A percentile compares a stretch with the other conserved stretches of the same genome.
Evolutionary conservation across 2,888 invertebrate genomes (phyloP).

Genomic region (Onchidella celtica): DNA sequence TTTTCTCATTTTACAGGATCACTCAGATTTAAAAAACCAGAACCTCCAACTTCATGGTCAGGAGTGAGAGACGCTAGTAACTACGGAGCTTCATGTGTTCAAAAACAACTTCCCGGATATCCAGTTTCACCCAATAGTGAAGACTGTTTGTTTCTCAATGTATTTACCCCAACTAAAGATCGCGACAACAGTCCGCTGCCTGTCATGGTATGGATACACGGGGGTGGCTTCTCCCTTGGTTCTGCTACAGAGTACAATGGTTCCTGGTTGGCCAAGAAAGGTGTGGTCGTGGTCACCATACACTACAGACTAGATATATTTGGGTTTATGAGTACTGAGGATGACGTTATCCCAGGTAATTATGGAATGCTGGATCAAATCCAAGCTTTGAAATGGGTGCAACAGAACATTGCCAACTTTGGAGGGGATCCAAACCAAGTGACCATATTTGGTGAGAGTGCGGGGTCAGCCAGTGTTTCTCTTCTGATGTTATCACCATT

Average conservation of each 20-base stretch:
- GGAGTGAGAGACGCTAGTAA: not conserved
- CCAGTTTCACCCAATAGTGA: not conserved
- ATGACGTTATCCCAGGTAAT: constrained; percentile 58
- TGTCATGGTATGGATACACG: constrained; percentile 69
- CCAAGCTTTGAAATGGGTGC: constrained; percentile 59
- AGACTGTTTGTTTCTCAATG: constrained; percentile 23
- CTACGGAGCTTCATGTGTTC: not conserved
- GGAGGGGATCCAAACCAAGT: constrained; percentile 57
- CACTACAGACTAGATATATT: constrained; percentile 65
- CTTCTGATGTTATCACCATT: constrained; percentile 53
- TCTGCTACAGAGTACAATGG: constrained; percentile 63
- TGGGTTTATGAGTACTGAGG: constrained; percentile 62
- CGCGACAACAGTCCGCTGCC: constrained; percentile 39
- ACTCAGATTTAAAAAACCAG: not conserved
- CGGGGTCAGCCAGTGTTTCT: constrained; percentile 57
- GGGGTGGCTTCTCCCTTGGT: constrained; percentile 62
- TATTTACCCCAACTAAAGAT: constrained; percentile 6
- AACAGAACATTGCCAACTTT: constrained; percentile 56
- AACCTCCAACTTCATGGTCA: not conserved
- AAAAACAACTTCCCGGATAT: not conserved
- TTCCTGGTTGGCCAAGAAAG: constrained; percentile 59
- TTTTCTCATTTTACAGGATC: too few relatives aligned
- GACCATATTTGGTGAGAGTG: constrained; percentile 62
- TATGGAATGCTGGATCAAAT: constrained; percentile 61
- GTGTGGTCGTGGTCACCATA: constrained; percentile 64